Conservation (phyloP, 2,113 vertebrate species). For the Pungitius pungitius region DNA sequence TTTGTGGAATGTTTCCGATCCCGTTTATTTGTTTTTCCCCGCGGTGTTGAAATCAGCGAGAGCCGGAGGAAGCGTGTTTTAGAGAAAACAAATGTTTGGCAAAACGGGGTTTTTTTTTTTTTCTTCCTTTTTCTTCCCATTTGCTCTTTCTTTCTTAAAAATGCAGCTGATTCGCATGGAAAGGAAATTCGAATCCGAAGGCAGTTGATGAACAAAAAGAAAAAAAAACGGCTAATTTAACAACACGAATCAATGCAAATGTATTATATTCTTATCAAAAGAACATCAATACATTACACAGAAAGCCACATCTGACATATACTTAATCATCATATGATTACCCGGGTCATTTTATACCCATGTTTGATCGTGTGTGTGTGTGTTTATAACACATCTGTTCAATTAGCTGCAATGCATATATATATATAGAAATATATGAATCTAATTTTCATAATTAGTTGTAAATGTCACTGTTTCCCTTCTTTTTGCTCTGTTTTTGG, state of each 20-base stretch:
- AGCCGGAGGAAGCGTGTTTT: not conserved
- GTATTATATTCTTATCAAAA: not conserved
- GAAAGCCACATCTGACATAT: not conserved
- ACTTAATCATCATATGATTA: not conserved
- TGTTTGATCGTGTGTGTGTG: too few relatives aligned
- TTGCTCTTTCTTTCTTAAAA: not conserved
- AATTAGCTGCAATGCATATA: too few relatives aligned
- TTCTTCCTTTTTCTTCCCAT: not conserved
- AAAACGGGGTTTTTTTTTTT: not conserved
- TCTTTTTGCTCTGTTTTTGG: not conserved
- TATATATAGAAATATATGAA: too few relatives aligned
- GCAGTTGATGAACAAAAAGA: not conserved
- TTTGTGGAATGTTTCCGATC: not conserved
- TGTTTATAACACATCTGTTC: too few relatives aligned
- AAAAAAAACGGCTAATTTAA: too few relatives aligned
- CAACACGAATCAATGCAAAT: too few relatives aligned
- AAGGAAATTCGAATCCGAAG: not conserved
- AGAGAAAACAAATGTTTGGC: not conserved
- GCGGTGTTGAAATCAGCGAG: not conserved
- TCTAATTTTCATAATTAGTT: too few relatives aligned
- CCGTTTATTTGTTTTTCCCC: not conserved
- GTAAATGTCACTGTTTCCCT: not conserved
- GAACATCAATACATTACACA: not conserved
- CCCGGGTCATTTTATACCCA: too few relatives aligned
- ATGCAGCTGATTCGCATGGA: not conserved